A percentile compares a stretch with the other conserved stretches of the same genome.
Evolutionary conservation across 1,140 invertebrate species (phyloP).

Genomic region (Oreohelix idahoensis): DNA sequence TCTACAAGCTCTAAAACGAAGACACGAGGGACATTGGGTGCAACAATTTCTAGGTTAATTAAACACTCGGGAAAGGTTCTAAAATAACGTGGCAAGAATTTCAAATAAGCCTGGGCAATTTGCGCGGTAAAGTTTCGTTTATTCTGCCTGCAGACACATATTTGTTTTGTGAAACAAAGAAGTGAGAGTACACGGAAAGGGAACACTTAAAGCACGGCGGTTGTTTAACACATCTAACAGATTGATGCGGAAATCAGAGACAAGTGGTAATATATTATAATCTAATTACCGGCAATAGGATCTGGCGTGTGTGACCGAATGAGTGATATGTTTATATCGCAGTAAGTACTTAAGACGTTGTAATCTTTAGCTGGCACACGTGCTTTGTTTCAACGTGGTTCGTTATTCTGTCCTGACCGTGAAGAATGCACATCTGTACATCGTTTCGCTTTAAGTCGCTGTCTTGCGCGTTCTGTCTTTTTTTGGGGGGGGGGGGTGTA

Average conservation of each 20-base stretch:
- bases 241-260: conserved; percentile 1
- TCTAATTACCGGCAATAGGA: background rate
- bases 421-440: no score
- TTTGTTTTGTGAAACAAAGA: background rate
- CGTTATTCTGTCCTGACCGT: no score
- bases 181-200: background rate
- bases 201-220: background rate
- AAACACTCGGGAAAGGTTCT: background rate
- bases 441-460: no score
- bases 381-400: no score
- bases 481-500: no score
- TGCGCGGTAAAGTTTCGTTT: background rate
- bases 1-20: background rate
- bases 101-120: background rate
- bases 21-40: background rate
- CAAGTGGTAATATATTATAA: background rate
- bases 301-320: background rate
- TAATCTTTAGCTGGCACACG: no score
- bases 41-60: background rate
- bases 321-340: background rate
- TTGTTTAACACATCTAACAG: background rate
- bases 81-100: background rate
- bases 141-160: background rate
- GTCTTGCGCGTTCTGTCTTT: no score
- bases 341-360: background rate